phyloP scores from a whole-genome alignment of 2,113 vertebrate genomes.

The Colaptes auratus region DNA sequence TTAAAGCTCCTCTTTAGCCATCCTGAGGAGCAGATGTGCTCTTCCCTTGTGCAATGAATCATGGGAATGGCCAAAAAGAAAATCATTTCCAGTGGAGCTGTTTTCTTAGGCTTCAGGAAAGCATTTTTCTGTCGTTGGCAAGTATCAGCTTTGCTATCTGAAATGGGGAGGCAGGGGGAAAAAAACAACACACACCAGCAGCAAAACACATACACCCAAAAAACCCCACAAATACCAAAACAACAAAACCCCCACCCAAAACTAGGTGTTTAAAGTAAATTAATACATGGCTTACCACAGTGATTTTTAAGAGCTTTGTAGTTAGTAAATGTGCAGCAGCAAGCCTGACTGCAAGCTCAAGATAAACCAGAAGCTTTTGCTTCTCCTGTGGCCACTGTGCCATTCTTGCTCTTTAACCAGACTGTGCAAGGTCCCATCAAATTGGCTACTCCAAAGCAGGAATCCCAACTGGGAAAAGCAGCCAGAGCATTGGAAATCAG shows the following conservation, averaged over 20 bases:
- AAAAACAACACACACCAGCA: not conserved
- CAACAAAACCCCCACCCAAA: too few relatives aligned
- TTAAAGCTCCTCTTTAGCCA: not conserved
- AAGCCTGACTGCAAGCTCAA: not conserved
- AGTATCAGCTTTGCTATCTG: not conserved
- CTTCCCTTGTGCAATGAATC: not conserved
- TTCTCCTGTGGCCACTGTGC: not conserved
- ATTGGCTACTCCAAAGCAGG: not conserved
- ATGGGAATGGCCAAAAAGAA: not conserved
- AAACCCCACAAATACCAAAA: too few relatives aligned
- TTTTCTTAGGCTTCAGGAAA: not conserved
- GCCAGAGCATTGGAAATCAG: not conserved
- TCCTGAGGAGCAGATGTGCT: not conserved
- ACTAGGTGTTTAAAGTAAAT: not conserved
- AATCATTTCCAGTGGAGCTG: not conserved
- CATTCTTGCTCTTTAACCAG: not conserved
- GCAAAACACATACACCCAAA: not conserved
- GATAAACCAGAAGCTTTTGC: not conserved
- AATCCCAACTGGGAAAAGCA: not conserved
- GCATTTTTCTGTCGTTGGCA: not conserved
- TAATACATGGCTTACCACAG: fast-evolving
- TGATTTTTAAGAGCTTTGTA: not conserved
- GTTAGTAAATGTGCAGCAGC: not conserved
- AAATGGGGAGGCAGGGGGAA: not conserved
- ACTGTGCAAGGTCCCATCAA: not conserved